Evolutionary conservation across 2,888 invertebrate species (phyloP), one percentile per base, ranked within the genome.

Genomic region (Myopa testacea): DNA sequence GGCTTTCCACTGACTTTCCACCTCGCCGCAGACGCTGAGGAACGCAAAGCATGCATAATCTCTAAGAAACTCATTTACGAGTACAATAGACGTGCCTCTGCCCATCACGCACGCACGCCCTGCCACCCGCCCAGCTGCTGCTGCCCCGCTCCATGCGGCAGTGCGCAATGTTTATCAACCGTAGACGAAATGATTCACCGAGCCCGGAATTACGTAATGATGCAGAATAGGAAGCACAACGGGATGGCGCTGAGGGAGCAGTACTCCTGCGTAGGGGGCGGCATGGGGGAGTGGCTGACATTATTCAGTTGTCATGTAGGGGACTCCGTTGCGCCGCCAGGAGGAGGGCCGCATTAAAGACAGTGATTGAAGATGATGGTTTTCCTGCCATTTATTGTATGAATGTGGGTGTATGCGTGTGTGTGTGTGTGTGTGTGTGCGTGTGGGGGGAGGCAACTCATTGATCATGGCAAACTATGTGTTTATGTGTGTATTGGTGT

Each of bases 311-410:
- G 26, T 26, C 60, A 55, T 76, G 70, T 45, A n/a, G 38, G 37
- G 55, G n/a, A 65, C 50, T 52, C 7, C 26, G 19, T 26, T 8
- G 8, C 4, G 26, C 26, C 6, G 45, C 7, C 45, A 45, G 45
- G 7, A 10, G 45, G 45, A 45, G 45, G 45, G 63, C 75, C 55
- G 62, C 75, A 78, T 45, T 45, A 78, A 75, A 60, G 75, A 78
- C 75, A 78, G 71, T 78, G 78, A 75, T 78, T 78, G 75, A 78
- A 62, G 78, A 78, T 78, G 75, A 78, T 75, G 78, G 72, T 70
- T 75, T 78, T 75, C 78, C 75, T 76, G 69, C 75, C 73, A 73
- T 77, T 77, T 73, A 73, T 68, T 68, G 73, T n/a, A 68, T 75
- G 3, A 1, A 45, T 45, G 6, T 45, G 45, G 6, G 45, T 45